Percentiles rank a stretch among this genome's conserved stretches.
Conservation (phyloP, 2,888 invertebrate species). For the Andrena trimmerana region DNA sequence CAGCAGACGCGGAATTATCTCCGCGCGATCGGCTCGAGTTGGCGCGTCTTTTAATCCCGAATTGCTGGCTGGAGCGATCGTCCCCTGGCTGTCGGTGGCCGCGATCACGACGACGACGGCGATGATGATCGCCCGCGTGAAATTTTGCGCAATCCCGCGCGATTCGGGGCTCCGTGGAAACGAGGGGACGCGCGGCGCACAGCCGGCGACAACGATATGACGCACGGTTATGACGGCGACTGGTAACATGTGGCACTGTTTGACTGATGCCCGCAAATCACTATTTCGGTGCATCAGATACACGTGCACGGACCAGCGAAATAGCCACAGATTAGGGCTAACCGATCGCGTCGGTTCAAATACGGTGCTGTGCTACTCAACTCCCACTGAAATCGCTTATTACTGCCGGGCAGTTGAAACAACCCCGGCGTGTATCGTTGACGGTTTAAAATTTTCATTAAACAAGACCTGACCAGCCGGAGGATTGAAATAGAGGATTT, state of each 20-base stretch:
- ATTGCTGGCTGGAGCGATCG: neutral
- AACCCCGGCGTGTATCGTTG: neutral
- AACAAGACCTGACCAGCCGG: too few relatives aligned
- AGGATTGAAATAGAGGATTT: too few relatives aligned
- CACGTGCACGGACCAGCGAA: slow-evolving; percentile 41
- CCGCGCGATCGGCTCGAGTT: neutral
- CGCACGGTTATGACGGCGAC: slow-evolving; percentile 43
- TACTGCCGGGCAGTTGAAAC: neutral
- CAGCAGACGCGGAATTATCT: slow-evolving; percentile 12
- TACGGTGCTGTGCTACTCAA: slow-evolving; percentile 10
- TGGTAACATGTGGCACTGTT: slow-evolving; percentile 59
- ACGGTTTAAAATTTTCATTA: too few relatives aligned
- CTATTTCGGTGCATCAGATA: slow-evolving; percentile 57
- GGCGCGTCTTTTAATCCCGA: slow-evolving; percentile 1
- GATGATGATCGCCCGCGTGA: neutral
- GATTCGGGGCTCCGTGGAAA: neutral
- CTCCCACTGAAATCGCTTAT: slow-evolving; percentile 21
- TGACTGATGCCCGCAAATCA: slow-evolving; percentile 67
- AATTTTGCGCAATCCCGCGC: slow-evolving; percentile 14
- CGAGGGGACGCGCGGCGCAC: slow-evolving; percentile 21
- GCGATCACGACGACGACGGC: neutral
- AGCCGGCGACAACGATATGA: slow-evolving; percentile 61
- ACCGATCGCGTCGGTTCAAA: slow-evolving; percentile 10
- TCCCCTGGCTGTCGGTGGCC: neutral
- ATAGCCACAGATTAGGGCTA: slow-evolving; percentile 45